A percentile compares a stretch with the other conserved stretches of the same genome.
Evolutionary conservation across 2,113 vertebrate genomes (phyloP).

Genomic region (Oreotrochilus melanogaster): DNA sequence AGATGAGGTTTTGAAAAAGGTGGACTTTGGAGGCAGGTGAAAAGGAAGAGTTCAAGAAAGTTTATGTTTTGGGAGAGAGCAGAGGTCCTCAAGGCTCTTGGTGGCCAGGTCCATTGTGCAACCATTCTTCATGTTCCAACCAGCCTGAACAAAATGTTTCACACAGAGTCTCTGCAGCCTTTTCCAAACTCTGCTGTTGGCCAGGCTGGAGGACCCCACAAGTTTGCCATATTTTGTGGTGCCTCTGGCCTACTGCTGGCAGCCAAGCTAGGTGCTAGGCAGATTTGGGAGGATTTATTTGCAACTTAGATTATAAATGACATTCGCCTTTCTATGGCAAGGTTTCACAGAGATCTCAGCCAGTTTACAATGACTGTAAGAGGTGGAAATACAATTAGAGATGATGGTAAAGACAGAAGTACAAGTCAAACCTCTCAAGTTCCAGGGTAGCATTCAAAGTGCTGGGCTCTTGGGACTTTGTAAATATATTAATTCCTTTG

Average conservation of each 20-base stretch:
- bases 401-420: slow-evolving; percentile 1
- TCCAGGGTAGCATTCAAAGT: background rate
- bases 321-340: accelerated
- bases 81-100: accelerated
- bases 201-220: background rate
- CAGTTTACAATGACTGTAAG: background rate
- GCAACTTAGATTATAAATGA: background rate
- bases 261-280: accelerated
- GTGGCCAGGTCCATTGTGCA: accelerated
- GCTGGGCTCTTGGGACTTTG: background rate
- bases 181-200: accelerated
- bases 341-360: background rate
- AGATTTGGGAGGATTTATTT: background rate
- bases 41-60: background rate
- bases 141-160: accelerated
- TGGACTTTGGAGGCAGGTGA: background rate
- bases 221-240: background rate
- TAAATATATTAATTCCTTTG: background rate
- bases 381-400: background rate
- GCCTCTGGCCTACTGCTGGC: background rate
- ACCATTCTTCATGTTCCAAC: background rate
- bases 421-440: background rate
- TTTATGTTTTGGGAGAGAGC: background rate
- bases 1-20: background rate
- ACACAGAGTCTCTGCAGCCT: background rate